Evolutionary conservation across 2,113 vertebrate genomes (phyloP), one percentile per base, ranked within the genome.

Genomic region (Entelurus aequoreus): DNA sequence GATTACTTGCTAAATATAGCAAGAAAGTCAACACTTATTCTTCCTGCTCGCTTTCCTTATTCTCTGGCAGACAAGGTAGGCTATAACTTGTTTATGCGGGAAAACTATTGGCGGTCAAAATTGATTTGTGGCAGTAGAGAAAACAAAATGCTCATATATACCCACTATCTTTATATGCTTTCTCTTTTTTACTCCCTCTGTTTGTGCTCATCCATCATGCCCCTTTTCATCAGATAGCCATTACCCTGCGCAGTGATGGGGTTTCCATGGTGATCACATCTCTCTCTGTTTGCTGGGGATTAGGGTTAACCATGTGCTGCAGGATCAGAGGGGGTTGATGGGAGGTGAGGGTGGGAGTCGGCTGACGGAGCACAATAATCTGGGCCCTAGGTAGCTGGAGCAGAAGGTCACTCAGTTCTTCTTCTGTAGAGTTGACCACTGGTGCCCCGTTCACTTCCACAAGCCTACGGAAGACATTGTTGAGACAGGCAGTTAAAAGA

Each of bases 401-500:
- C 8, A 89, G 63, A 61, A 89, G 70, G 15, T 80, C 44, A 5
- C 48, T 63, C 12, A 88, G 71, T 60, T 90, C 84, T 3, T 86
- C 75, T 51, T 77, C 74, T 52, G 75, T 81, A 4, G 75, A 81
- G 54, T 82, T 83, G 60, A 90, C 60, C 60, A 89, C 83, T 0
- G 66, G 56, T 15, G 84, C 71, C 16, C 85, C 83, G 4, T 89
- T 88, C 69, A 91, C 84, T 73, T 89, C 88, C 78, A 89, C 72
- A 47, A 88, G 61, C 40, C 61, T 63, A 35, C 12, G 6, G 14
- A 53, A 5, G 10, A 51, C 5, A 38, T 51, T 51, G 8, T 10
- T 21, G 16, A 21, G 19, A 51, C 36, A 15, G 13, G 35, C 14
- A 37, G 13, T 15, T 6, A 37, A 7, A 28, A 28, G 28, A 28